These are phyloP conservation scores for Psilopogon haemacephalus DNA, from an alignment of 2,113 vertebrate species.

Conservation along the genomic window DNA sequence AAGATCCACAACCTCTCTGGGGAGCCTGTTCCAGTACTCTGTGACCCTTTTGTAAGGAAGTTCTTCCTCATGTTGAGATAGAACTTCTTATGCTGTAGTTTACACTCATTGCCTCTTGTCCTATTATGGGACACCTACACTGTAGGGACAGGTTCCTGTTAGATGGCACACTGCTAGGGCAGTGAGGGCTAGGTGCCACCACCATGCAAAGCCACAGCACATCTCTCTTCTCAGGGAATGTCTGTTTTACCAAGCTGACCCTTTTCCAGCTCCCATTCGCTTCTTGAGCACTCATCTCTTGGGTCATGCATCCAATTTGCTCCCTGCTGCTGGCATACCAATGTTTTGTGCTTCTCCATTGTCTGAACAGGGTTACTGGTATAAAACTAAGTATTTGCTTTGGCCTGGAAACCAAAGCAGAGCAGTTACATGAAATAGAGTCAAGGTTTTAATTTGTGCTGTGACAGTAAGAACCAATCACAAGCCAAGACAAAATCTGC, in stretches of 20 bases:
- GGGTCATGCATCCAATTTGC: accelerated
- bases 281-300: neutral
- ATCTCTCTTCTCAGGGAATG: neutral
- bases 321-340: neutral
- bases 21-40: too few species aligned
- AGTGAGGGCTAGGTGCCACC: neutral
- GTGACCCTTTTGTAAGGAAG: too few species aligned
- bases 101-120: too few species aligned
- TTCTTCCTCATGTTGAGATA: too few species aligned
- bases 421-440: neutral
- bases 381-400: neutral
- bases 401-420: neutral
- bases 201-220: neutral
- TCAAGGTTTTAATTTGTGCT: neutral
- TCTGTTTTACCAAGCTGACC: neutral
- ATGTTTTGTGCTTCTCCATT: neutral
- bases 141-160: neutral
- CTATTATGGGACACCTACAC: too few species aligned
- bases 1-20: too few species aligned
- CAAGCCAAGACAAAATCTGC: neutral
- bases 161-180: neutral
- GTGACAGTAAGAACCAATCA: neutral
- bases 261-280: neutral
- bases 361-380: neutral
- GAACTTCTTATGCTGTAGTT: too few species aligned